Percentiles rank a stretch among this genome's conserved stretches.
These are phyloP conservation scores for Athene noctua DNA, from an alignment of 2,113 vertebrate species.

Conservation along the genomic window DNA sequence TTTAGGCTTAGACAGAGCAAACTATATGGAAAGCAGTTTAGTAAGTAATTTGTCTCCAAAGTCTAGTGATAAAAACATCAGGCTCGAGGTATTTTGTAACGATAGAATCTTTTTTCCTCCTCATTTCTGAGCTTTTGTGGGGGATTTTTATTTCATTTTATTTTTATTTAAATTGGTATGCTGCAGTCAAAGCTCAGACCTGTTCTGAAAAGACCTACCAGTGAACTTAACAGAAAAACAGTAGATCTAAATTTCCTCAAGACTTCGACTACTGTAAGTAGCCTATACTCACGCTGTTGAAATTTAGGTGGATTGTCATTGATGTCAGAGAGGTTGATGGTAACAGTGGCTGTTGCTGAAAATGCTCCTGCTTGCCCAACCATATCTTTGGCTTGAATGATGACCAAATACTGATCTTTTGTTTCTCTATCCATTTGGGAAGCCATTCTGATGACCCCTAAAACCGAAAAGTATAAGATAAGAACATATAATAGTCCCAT, in stretches of 20 bases:
- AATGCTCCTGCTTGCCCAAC: conserved; percentile 83
- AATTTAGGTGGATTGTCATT: conserved; percentile 96
- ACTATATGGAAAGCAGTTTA: neutral
- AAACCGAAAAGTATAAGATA: neutral
- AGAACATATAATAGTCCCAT: neutral
- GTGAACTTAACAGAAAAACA: neutral
- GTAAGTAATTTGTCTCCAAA: neutral
- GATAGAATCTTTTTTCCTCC: neutral
- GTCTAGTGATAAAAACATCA: neutral
- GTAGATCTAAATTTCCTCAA: neutral
- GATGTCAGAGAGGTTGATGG: conserved; percentile 87
- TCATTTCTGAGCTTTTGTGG: accelerated
- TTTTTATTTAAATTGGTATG: neutral
- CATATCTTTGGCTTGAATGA: conserved; percentile 93
- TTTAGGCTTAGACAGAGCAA: neutral
- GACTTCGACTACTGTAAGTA: neutral
- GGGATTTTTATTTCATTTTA: neutral
- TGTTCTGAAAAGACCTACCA: neutral
- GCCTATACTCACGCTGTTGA: conserved; percentile 85
- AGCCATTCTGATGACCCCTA: conserved; percentile 90
- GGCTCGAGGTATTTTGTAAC: neutral
- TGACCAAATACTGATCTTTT: conserved; percentile 84
- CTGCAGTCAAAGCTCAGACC: neutral
- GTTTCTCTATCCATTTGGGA: conserved; percentile 91
- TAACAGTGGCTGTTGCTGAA: conserved; percentile 88